Evolutionary conservation across 2,797 vertebrate species (phyloP), one percentile per base, ranked within the genome.

Genomic region (Huso huso): DNA sequence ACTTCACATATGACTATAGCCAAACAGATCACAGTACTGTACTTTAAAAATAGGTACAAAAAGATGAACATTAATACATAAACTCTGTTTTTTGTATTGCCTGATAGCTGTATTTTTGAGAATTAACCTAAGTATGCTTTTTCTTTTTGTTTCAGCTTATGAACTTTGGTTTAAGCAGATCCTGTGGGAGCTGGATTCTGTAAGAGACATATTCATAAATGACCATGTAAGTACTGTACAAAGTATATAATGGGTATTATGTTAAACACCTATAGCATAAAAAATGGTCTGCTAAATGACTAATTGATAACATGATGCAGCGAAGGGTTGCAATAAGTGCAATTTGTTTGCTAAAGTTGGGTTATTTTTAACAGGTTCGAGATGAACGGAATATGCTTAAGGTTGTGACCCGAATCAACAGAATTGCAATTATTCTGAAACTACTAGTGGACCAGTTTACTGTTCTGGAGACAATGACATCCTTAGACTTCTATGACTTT

Each of bases 161-260:
- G 95, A 99, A 77, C 91, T 98, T 63, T 98, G 95, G 95, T 97
- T 99, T 83, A 99, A 97, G 76, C 95, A 99, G 82, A 95, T 99
- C 75, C 82, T 99, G 53, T 98, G 92, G 90, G 95, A 98, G 84
- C 77, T 98, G 57, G 95, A 99, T 82, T 98, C 95, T 37, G 93
- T 99, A 70, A 83, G 94, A 62, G 88, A 86, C 65, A 93, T 98
- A 81, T 99, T 99, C 82, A 91, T 91, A 77, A 93, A 93, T 50
- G 94, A 92, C 69, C 91, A 93, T 0, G 96, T 98, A 82, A 97
- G 94, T 95, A 74, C n/a, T 69, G 7, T 51, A 37, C 11, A 37
- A 37, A 37, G 37, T 37, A 57, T 49, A 50, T 2, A 3, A 37
- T 5, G 5, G 37, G 37, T 4, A 37, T 37, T 37, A 5, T 37